Conservation (phyloP, 2,888 invertebrate genomes). For the Homarus gammarus region DNA sequence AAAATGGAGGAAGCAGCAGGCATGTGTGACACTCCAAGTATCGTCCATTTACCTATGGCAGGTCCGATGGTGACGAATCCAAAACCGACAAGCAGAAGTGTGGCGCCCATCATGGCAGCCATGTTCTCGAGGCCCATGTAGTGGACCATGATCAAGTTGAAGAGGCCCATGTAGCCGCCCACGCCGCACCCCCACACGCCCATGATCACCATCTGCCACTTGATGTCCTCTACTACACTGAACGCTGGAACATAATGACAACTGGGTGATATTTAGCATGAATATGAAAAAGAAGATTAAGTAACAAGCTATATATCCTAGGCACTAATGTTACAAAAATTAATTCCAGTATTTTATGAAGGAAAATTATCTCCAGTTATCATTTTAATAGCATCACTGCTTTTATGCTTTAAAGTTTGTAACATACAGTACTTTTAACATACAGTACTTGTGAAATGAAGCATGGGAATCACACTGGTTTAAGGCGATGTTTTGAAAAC, state of each 20-base stretch:
- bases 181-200: constrained; percentile 47
- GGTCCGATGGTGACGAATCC: constrained; percentile 57
- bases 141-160: constrained; percentile 42
- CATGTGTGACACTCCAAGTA: no score
- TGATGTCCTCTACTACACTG: not conserved
- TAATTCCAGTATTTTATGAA: no score
- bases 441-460: no score
- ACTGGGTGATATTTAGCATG: constrained; percentile 24
- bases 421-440: no score
- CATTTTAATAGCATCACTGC: no score
- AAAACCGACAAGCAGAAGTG: constrained; percentile 29
- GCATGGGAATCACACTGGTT: no score
- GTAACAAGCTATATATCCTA: no score
- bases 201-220: constrained; percentile 22
- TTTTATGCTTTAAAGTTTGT: no score
- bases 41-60: constrained; percentile 54
- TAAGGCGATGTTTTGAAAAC: no score
- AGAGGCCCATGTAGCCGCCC: constrained; percentile 52
- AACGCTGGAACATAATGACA: constrained; percentile 22
- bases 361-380: no score
- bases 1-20: not conserved
- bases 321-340: no score
- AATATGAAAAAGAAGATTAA: no score
- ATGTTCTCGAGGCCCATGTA: constrained; percentile 52
- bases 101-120: constrained; percentile 50